These are phyloP conservation scores for Palythoa caribaeorum DNA, from an alignment of 92 coral and sea anemone species.

Conservation along the genomic window DNA sequence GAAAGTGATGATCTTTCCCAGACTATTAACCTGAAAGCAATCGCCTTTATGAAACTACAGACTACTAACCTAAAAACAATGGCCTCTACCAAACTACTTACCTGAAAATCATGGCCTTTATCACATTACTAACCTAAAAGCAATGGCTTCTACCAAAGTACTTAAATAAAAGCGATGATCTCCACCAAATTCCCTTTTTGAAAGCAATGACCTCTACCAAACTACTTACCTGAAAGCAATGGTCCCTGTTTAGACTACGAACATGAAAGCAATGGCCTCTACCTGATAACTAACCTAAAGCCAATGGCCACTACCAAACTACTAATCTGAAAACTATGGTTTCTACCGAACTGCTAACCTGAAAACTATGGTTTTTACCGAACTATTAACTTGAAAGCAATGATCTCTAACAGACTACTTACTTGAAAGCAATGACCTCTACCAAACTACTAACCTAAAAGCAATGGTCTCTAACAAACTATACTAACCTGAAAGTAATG, in stretches of 20 bases:
- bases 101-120: not conserved
- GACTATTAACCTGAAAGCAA: not conserved
- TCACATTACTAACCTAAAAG: not conserved
- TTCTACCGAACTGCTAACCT: no score
- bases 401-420: no score
- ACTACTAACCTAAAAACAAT: not conserved
- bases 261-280: not conserved
- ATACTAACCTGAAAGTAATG: not conserved
- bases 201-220: not conserved
- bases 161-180: not conserved
- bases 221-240: not conserved
- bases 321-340: not conserved
- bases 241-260: not conserved
- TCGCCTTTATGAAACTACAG: no score
- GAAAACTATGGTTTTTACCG: not conserved
- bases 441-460: not conserved
- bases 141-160: not conserved
- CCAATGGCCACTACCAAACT: no score
- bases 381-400: no score
- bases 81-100: no score
- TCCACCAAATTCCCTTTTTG: not conserved
- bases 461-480: not conserved
- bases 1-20: not conserved
- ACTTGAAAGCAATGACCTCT: not conserved
- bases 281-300: not conserved